Evolutionary conservation across 2,888 invertebrate genomes (phyloP).

Genomic region (Leistus spinibarbis): DNA sequence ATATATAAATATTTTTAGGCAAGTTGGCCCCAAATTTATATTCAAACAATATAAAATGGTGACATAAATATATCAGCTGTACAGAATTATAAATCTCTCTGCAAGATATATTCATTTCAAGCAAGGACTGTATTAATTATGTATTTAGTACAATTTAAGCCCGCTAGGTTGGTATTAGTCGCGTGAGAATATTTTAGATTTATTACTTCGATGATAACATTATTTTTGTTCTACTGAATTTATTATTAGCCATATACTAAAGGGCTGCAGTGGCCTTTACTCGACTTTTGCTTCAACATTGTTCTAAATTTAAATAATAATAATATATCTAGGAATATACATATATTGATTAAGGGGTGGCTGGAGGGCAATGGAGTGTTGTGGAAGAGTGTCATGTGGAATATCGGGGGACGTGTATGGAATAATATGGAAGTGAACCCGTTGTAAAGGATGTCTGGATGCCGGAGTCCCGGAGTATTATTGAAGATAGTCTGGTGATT

Average conservation of each 20-base stretch:
- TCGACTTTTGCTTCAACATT: no score
- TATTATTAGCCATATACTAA: no score
- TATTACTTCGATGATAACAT: neutral
- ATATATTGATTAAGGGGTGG: no score
- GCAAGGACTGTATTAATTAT: slow-evolving; percentile 21
- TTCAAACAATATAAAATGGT: neutral
- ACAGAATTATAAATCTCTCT: neutral
- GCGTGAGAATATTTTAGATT: neutral
- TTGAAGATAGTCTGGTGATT: slow-evolving; percentile 53
- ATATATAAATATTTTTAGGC: neutral
- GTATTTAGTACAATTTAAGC: slow-evolving; percentile 31
- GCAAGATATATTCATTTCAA: neutral
- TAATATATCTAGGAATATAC: no score
- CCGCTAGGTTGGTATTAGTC: neutral
- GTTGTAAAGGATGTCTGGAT: neutral
- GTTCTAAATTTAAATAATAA: no score
- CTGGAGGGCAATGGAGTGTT: no score
- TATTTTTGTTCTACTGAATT: neutral
- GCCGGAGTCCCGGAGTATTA: slow-evolving; percentile 43
- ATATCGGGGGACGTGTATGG: neutral
- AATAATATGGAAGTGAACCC: neutral
- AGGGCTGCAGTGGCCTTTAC: no score
- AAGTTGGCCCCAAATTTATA: neutral
- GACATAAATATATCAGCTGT: neutral
- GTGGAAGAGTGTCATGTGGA: no score